Percentiles rank a stretch among this genome's conserved stretches.
Evolutionary conservation across 2,888 invertebrate genomes (phyloP).

Genomic region (Spicauda simplicius): DNA sequence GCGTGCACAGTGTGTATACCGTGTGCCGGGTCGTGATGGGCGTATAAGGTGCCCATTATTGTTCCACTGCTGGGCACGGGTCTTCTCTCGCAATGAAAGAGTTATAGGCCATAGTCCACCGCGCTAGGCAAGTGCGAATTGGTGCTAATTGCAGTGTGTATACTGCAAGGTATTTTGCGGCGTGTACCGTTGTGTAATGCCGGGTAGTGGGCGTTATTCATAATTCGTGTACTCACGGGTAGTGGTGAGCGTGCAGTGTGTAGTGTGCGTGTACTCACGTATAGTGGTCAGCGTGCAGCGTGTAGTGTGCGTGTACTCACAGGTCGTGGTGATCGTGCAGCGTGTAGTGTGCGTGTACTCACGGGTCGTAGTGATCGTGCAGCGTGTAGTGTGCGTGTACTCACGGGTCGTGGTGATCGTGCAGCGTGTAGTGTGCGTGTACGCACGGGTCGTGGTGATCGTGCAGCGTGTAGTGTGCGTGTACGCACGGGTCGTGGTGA

Average conservation of each 20-base stretch:
- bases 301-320: slow-evolving; percentile 78
- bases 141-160: too few species aligned
- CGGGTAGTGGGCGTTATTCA: slow-evolving; percentile 69
- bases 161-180: too few species aligned
- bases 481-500: slow-evolving; percentile 84
- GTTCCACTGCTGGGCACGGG: too few species aligned
- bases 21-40: too few species aligned
- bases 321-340: slow-evolving; percentile 67
- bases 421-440: slow-evolving; percentile 68
- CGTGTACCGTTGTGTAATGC: slow-evolving; percentile 72
- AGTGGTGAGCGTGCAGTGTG: background rate
- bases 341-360: slow-evolving; percentile 64
- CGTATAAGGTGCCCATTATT: too few species aligned
- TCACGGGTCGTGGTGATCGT: slow-evolving; percentile 79
- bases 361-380: slow-evolving; percentile 76
- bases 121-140: too few species aligned
- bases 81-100: too few species aligned
- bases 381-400: slow-evolving; percentile 73
- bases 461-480: slow-evolving; percentile 64
- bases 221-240: too few species aligned
- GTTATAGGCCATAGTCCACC: too few species aligned
- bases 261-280: slow-evolving; percentile 80
- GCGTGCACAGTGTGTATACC: too few species aligned
- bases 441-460: slow-evolving; percentile 82
- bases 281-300: slow-evolving; percentile 57